These are phyloP conservation scores for Lepeophtheirus salmonis DNA, from an alignment of 1,140 invertebrate genomes.

Conservation along the genomic window DNA sequence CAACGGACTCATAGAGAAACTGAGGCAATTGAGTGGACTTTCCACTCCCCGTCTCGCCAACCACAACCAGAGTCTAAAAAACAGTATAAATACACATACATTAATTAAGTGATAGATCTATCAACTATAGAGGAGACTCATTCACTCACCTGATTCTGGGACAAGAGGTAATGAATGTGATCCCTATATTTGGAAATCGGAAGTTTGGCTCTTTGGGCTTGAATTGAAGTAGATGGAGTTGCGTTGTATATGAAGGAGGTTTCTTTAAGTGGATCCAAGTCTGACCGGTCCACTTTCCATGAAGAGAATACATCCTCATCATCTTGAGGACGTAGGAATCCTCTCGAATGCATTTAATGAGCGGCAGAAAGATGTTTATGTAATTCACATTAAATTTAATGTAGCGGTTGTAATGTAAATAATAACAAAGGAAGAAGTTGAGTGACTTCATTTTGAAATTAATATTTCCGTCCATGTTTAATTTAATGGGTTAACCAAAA, in stretches of 20 bases:
- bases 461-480: too few relatives aligned
- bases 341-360: background rate
- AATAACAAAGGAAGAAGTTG: too few relatives aligned
- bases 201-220: slow-evolving; percentile 53
- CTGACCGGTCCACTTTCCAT: slow-evolving; percentile 38
- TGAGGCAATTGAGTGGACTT: slow-evolving; percentile 90
- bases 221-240: slow-evolving; percentile 54
- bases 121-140: too few relatives aligned
- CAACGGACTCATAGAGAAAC: slow-evolving; percentile 73
- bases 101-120: too few relatives aligned
- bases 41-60: slow-evolving; percentile 89
- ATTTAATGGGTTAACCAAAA: too few relatives aligned
- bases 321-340: slow-evolving; percentile 11
- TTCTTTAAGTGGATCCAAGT: slow-evolving; percentile 38
- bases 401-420: too few relatives aligned
- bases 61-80: slow-evolving; percentile 59
- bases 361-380: too few relatives aligned
- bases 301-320: slow-evolving; percentile 8
- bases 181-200: slow-evolving; percentile 62
- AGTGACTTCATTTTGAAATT: too few relatives aligned
- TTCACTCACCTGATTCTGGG: slow-evolving; percentile 67
- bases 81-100: too few relatives aligned
- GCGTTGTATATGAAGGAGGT: slow-evolving; percentile 62
- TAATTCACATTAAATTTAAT: too few relatives aligned
- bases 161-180: slow-evolving; percentile 71